Evolutionary conservation across 2,888 invertebrate genomes (phyloP), one percentile per base, ranked within the genome.

Genomic region (Rhyacophila evoluta): DNA sequence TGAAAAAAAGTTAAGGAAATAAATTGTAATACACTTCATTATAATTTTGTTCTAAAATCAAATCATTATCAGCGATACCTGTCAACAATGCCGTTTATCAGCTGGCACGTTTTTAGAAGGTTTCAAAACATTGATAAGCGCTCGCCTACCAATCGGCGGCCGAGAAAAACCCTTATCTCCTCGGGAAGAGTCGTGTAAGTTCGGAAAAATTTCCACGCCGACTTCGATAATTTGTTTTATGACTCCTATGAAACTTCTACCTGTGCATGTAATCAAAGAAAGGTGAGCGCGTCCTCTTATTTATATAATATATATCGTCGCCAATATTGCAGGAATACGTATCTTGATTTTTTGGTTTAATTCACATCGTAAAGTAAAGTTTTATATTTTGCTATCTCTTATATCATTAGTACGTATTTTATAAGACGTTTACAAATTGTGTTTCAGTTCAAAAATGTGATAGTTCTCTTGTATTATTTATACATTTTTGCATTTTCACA

Each of bases 101-200:
- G 55, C 25, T 19, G 55, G 19, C 55, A 55, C 55, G 55, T 55
- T 55, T 55, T 55, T 19, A 55, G 55, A 55, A 55, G 55, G 55
- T 55, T 55, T 55, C 55, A 55, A 55, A 55, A 55, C 55, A 55
- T 55, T 10, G 55, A 55, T 55, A 55, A 55, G 55, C 15, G 55
- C 55, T 19, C 15, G 10, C 55, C 55, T 15, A 25, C 55, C 55
- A 25, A 55, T 55, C 5, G 19, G 5, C 6, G 55, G 25, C 55
- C 8, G 15, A 25, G 25, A 55, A 25, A 25, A 55, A 25, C 19
- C 19, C 55, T 55, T 55, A 55, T 55, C 55, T 6, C 55, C 12
- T 55, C 55, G 55, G 19, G 55, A 55, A 19, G 55, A 55, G 15
- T 55, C 55, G 55, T 55, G 25, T 55, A 25, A 10, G 3, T 25